Evolutionary conservation across 2,113 vertebrate genomes (phyloP).

Genomic region (Aythya baeri): DNA sequence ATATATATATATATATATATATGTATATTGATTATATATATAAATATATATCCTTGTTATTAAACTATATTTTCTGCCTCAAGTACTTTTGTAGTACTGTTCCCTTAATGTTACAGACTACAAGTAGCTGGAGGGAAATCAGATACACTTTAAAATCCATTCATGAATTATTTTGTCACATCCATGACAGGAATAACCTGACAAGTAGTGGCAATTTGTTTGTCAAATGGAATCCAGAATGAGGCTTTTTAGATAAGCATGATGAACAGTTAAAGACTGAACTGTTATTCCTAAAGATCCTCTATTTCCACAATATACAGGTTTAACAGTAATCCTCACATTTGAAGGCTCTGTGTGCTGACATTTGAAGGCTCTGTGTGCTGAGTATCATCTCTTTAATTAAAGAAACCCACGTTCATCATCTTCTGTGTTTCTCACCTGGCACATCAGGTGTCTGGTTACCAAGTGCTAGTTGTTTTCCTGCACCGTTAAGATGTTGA

Average conservation of each 20-base stretch:
- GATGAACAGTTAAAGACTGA: background rate
- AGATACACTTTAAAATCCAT: background rate
- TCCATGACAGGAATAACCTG: background rate
- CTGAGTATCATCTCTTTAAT: background rate
- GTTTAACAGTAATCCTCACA: background rate
- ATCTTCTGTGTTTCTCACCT: background rate
- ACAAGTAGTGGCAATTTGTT: background rate
- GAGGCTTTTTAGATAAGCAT: background rate
- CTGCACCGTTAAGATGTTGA: background rate
- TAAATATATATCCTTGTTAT: background rate
- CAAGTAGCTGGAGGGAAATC: background rate
- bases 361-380: background rate
- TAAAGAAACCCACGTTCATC: background rate
- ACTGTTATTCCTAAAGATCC: background rate
- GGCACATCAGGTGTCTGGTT: background rate
- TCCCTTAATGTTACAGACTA: background rate
- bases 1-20: too few relatives aligned
- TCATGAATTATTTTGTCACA: conserved; percentile 27
- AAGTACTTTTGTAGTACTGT: background rate
- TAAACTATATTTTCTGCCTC: background rate
- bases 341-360: background rate
- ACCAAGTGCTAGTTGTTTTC: background rate
- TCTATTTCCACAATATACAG: background rate
- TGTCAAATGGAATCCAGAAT: background rate
- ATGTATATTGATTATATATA: too few relatives aligned